phyloP scores from a whole-genome alignment of 2,797 vertebrate species.

The Tapera naevia region DNA sequence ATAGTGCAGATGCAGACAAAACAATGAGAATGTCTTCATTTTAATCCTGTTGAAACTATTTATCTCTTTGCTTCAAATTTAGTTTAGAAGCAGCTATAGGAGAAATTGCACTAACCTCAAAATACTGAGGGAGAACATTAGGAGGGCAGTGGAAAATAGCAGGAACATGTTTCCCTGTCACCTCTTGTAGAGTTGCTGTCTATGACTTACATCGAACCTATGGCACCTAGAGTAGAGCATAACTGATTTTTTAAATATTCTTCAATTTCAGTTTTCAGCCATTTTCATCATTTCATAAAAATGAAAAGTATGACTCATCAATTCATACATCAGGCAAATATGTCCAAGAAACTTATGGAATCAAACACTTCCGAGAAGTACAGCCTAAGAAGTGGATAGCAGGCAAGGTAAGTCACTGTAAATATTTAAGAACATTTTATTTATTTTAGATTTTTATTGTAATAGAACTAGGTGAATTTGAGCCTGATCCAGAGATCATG shows the following conservation, averaged over 20 bases:
- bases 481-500: background rate
- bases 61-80: background rate
- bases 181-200: background rate
- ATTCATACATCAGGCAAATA: conserved; percentile 75
- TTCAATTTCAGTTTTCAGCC: conserved; percentile 79
- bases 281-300: conserved; percentile 75
- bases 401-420: conserved; percentile 75
- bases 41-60: background rate
- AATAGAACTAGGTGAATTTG: background rate
- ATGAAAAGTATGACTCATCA: conserved; percentile 71
- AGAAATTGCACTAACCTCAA: background rate
- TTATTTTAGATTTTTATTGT: background rate
- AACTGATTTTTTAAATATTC: conserved; percentile 1
- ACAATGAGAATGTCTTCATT: background rate
- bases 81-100: background rate
- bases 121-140: background rate
- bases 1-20: background rate
- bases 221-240: background rate
- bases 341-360: conserved; percentile 57
- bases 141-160: background rate
- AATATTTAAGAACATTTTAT: background rate
- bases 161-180: background rate
- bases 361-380: conserved; percentile 78
- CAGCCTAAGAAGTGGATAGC: conserved; percentile 70
- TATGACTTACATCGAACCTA: background rate